Percentiles rank a stretch among this genome's conserved stretches.
Evolutionary conservation across 2,888 invertebrate species (phyloP).

Genomic region (Itoplectis maculator): DNA sequence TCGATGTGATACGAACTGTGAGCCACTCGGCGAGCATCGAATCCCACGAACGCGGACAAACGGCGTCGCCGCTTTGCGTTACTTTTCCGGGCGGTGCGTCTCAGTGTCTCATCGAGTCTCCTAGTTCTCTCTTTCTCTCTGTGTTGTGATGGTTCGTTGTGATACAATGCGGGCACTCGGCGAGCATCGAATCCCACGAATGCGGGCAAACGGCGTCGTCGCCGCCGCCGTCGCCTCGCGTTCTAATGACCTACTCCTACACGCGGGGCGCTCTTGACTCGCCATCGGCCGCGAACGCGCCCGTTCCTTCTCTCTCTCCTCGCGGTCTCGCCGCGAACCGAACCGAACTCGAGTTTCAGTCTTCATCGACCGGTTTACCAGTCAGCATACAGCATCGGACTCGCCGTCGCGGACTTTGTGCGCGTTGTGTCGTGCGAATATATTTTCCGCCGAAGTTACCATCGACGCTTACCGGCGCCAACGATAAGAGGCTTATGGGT

Average conservation of each 20-base stretch:
- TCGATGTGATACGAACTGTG: slow-evolving; percentile 37
- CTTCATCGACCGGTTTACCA: slow-evolving; percentile 65
- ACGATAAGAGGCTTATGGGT: background rate
- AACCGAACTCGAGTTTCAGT: slow-evolving; percentile 62
- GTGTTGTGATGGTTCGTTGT: background rate
- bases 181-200: slow-evolving; percentile 49
- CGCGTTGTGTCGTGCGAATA: background rate
- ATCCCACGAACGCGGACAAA: slow-evolving; percentile 61
- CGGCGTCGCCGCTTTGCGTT: slow-evolving; percentile 59
- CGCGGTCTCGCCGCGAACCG: slow-evolving; percentile 31
- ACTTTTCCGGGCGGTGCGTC: slow-evolving; percentile 14
- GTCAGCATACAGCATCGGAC: slow-evolving; percentile 54
- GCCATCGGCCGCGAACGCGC: slow-evolving; percentile 55
- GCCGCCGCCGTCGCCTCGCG: too few relatives aligned
- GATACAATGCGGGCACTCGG: slow-evolving; percentile 25
- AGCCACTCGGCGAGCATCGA: slow-evolving; percentile 20
- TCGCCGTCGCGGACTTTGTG: slow-evolving; percentile 12
- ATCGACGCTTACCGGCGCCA: slow-evolving; percentile 44
- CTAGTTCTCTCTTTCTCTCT: too few relatives aligned
- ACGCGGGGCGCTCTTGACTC: slow-evolving; percentile 67
- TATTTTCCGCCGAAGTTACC: slow-evolving; percentile 30
- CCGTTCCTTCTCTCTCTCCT: too few relatives aligned
- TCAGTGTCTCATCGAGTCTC: background rate
- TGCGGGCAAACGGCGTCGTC: slow-evolving; percentile 61
- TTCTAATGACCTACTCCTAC: slow-evolving; percentile 84